Percentiles rank a stretch among this genome's conserved stretches.
These are phyloP conservation scores for Callyntrura guangdongensis DNA, from an alignment of 2,888 invertebrate species.

Conservation along the genomic window DNA sequence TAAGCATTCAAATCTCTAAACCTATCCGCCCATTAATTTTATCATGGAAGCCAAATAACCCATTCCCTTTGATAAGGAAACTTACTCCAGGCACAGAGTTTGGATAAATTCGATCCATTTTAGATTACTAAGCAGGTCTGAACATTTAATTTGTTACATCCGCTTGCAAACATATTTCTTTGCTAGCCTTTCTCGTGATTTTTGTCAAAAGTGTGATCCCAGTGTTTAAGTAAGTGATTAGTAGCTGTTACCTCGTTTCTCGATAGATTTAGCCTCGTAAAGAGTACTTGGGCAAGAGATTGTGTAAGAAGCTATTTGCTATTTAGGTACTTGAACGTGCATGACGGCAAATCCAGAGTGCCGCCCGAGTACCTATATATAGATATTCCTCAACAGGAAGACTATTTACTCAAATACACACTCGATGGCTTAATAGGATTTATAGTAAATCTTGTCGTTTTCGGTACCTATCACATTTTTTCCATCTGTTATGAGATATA, in stretches of 20 bases:
- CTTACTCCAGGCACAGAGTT: not conserved
- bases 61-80: not conserved
- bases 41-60: not conserved
- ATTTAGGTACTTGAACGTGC: not conserved
- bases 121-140: not conserved
- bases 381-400: conserved; percentile 12
- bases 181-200: not conserved
- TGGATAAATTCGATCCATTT: not conserved
- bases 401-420: not conserved
- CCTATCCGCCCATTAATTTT: not conserved
- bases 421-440: conserved; percentile 35
- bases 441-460: conserved; percentile 22
- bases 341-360: not conserved
- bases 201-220: not conserved
- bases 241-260: not conserved
- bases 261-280: not conserved
- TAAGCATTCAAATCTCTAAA: too few species aligned
- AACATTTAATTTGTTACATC: conserved; percentile 56
- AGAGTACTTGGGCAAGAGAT: not conserved
- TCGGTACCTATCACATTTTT: not conserved
- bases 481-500: conserved; percentile 33
- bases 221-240: conserved; percentile 59
- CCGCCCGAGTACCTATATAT: not conserved
- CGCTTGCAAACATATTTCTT: conserved; percentile 41
- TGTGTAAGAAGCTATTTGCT: not conserved